Percentiles rank a stretch among this genome's conserved stretches.
Evolutionary conservation across 53 echinoderm and acorn worm genomes (phyloP).

Genomic region (Patiria pectinifera): DNA sequence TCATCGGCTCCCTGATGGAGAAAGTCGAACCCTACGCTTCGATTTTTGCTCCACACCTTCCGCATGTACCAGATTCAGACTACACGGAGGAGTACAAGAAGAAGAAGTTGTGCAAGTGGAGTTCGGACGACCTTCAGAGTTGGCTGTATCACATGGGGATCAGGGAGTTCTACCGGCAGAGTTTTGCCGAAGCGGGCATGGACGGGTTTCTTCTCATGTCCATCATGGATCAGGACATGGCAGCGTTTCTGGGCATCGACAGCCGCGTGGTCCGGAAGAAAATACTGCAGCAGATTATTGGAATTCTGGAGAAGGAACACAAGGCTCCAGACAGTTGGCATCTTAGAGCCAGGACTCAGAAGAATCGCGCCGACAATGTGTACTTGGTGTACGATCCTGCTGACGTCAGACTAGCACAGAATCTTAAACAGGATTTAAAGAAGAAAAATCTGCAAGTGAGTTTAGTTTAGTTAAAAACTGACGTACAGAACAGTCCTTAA

Average conservation of each 20-base stretch:
- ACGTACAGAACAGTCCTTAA: background rate
- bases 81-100: conserved; percentile 86
- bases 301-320: conserved; percentile 92
- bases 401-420: conserved; percentile 91
- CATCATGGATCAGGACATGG: conserved; percentile 86
- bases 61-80: conserved; percentile 59
- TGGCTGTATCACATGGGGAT: conserved; percentile 91
- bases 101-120: conserved; percentile 89
- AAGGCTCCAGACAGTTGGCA: conserved; percentile 92
- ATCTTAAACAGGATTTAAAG: conserved; percentile 90
- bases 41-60: conserved; percentile 76
- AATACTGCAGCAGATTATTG: conserved; percentile 83
- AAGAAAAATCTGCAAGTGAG: conserved; percentile 84
- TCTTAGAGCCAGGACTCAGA: conserved; percentile 83
- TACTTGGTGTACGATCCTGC: conserved; percentile 94
- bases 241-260: conserved; percentile 81
- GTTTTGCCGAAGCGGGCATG: conserved; percentile 81
- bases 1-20: conserved; percentile 82
- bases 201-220: conserved; percentile 97
- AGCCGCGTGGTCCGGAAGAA: conserved; percentile 93
- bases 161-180: conserved; percentile 93
- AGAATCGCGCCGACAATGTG: conserved; percentile 77
- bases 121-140: conserved; percentile 84
- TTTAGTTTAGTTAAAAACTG: background rate
- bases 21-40: conserved; percentile 81